Base-by-base conservation (phyloP, 2,888 invertebrate genomes). In the Therioaphis trifolii region DNA sequence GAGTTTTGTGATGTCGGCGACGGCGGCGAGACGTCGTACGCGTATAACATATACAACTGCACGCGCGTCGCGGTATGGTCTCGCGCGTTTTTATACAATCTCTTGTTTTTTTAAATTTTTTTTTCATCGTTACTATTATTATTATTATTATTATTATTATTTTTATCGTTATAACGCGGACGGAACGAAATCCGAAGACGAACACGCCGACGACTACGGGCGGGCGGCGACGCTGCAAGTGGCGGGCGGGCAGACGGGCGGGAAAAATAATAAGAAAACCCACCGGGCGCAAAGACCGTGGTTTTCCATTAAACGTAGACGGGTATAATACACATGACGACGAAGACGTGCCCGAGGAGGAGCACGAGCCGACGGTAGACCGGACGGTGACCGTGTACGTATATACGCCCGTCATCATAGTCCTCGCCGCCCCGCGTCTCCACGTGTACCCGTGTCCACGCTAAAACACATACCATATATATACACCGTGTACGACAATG, bases 341-440 rank as follows among this genome's bases (percentile, higher is more conserved):
- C 77, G 61, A 7, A 46, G 29, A 63, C 63, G 63, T 63, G 68
- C 40, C 21, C 40, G 55, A 68, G 35, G 35, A 35, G 35, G 35
- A 35, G 80, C 61, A 82, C 72, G 72, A 82, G 77, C 77, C 27
- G 52, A 29, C 35, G 40, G 21, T 35, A 21, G n/a, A n/a, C n/a
- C n/a, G n/a, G n/a, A n/a, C n/a, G n/a, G n/a, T n/a, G n/a, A n/a
- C n/a, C n/a, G n/a, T n/a, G n/a, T n/a, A n/a, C n/a, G n/a, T n/a
- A n/a, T n/a, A n/a, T n/a, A n/a, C n/a, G n/a, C n/a, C 40, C 29
- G 68, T 63, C 63, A 63, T 63, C 29, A 63, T 63, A n/a, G 14
- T 29, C 63, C 29, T 27, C 12, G 1, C 14, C 18, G 63, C 15
- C 18, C 12, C 12, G 12, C 18, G 63, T 29, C 18, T 55, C 58